phyloP scores from a whole-genome alignment of 2,888 invertebrate species.

The Folsomia candida region DNA sequence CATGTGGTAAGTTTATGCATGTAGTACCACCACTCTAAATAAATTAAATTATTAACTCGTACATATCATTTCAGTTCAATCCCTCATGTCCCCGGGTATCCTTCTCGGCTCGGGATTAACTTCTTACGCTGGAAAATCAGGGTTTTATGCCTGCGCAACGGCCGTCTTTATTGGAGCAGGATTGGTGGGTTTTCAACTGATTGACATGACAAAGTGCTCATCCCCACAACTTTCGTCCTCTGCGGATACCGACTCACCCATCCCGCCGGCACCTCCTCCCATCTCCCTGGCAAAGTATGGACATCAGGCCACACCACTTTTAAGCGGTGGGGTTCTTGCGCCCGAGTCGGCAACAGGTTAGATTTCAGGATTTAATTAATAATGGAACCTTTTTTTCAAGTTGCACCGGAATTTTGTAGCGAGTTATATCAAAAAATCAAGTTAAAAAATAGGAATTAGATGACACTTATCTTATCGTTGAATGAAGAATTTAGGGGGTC shows the following conservation, averaged over 20 bases:
- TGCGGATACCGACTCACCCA: slow-evolving; percentile 42
- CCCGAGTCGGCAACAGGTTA: no score
- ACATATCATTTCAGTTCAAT: slow-evolving; percentile 46
- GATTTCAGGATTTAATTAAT: no score
- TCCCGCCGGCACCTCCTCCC: slow-evolving; percentile 48
- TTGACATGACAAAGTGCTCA: slow-evolving; percentile 47
- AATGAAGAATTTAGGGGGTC: no score
- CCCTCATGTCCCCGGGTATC: slow-evolving; percentile 47
- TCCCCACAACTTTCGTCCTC: slow-evolving; percentile 46
- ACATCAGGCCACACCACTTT: slow-evolving; percentile 25
- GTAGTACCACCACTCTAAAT: slow-evolving; percentile 21
- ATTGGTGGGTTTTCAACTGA: slow-evolving; percentile 46
- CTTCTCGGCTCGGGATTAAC: slow-evolving; percentile 42
- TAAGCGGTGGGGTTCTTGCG: not conserved
- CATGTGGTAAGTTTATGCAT: no score
- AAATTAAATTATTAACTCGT: slow-evolving; percentile 36
- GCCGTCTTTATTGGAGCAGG: slow-evolving; percentile 47
- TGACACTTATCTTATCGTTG: no score
- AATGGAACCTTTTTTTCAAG: no score
- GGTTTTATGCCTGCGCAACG: slow-evolving; percentile 49
- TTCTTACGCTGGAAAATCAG: slow-evolving; percentile 46
- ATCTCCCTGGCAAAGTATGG: slow-evolving; percentile 39
- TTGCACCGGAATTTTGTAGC: no score
- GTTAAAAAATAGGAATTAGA: no score
- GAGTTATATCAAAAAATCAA: no score